Conservation (phyloP, 2,888 invertebrate species). For the Mesodorylaimus sp. region DNA sequence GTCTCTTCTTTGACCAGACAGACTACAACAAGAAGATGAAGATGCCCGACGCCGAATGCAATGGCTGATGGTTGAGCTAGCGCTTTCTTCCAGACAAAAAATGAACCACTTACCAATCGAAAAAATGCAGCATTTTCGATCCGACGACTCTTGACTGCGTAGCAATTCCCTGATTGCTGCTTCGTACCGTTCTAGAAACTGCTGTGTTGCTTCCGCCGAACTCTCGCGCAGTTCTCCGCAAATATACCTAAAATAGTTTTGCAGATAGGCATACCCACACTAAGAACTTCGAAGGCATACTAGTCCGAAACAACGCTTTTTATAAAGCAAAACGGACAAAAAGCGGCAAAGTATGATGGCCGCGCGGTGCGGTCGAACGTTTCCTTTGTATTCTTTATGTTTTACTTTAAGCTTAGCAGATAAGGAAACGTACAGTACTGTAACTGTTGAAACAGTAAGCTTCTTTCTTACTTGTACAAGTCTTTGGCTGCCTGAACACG, state of each 20-base stretch:
- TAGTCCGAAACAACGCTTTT: neutral
- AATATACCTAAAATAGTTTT: constrained; percentile 14
- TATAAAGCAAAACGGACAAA: neutral
- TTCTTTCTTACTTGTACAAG: no score
- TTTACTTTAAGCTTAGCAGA: no score
- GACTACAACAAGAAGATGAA: constrained; percentile 41
- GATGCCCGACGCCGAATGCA: neutral
- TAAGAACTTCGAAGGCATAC: no score
- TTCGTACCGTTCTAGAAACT: constrained; percentile 14
- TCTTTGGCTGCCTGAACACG: no score
- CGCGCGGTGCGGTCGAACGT: no score
- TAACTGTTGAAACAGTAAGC: no score
- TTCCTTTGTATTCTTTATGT: no score
- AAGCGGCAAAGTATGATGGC: neutral
- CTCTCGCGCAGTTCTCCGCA: constrained; percentile 15
- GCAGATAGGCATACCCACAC: no score
- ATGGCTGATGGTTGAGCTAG: no score
- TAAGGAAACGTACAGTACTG: no score
- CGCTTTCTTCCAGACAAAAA: no score
- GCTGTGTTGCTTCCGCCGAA: constrained; percentile 12
- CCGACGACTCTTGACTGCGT: constrained; percentile 8
- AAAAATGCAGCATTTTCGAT: constrained; percentile 16
- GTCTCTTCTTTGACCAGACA: constrained; percentile 81
- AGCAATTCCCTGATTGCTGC: constrained; percentile 13
- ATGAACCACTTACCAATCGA: constrained; percentile 17